phyloP scores from a whole-genome alignment of 2,797 vertebrate species.

The Cetoscarus ocellatus region DNA sequence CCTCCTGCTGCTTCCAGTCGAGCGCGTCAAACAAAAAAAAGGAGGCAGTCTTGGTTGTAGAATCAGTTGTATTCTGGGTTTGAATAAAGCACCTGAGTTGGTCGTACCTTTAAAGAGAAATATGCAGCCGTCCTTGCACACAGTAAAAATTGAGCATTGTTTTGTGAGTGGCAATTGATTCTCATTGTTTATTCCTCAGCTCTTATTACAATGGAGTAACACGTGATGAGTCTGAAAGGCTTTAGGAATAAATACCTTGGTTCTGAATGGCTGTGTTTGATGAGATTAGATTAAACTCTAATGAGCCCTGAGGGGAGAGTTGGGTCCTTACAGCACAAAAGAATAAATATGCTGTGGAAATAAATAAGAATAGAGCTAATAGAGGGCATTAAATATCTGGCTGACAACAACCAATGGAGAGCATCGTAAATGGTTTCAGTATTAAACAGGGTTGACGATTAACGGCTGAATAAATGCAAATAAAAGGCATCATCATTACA shows the following conservation, averaged over 20 bases:
- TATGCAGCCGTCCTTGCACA: slow-evolving; percentile 6
- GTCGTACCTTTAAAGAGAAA: not conserved
- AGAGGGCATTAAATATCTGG: slow-evolving; percentile 45
- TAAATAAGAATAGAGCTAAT: slow-evolving; percentile 48
- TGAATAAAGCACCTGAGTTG: slow-evolving; percentile 23
- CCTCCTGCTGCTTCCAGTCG: slow-evolving; percentile 33
- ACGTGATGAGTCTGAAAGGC: slow-evolving; percentile 53
- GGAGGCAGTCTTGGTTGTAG: slow-evolving; percentile 47
- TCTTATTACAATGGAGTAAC: slow-evolving; percentile 38
- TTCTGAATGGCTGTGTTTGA: slow-evolving; percentile 61
- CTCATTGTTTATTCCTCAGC: slow-evolving; percentile 39
- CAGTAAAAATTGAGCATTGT: slow-evolving; percentile 1
- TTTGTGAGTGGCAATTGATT: slow-evolving; percentile 13
- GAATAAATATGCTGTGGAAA: slow-evolving; percentile 42
- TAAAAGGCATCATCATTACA: not conserved
- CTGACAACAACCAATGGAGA: slow-evolving; percentile 28
- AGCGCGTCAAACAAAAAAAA: slow-evolving; percentile 38
- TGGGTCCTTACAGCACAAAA: slow-evolving; percentile 44
- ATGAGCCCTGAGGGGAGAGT: slow-evolving; percentile 60
- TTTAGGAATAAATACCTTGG: slow-evolving; percentile 58
- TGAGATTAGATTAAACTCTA: slow-evolving; percentile 69
- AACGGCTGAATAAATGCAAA: slow-evolving; percentile 10
- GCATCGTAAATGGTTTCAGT: slow-evolving; percentile 5
- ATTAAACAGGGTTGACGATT: slow-evolving; percentile 4
- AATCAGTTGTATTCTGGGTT: slow-evolving; percentile 38